phyloP scores from a whole-genome alignment of 1,140 invertebrate genomes.

The Samia ricini region DNA sequence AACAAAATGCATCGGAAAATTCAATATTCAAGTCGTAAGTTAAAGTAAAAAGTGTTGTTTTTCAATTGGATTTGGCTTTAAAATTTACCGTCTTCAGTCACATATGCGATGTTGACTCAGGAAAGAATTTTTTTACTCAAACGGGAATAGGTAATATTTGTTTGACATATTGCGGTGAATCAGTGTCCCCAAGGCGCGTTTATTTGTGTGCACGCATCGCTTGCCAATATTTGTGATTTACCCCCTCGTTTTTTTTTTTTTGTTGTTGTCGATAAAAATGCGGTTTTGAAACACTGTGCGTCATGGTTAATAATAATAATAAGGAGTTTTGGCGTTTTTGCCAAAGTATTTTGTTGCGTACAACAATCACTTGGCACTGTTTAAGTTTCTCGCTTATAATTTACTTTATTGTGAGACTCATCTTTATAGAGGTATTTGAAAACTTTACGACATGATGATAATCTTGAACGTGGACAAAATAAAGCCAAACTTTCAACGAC shows the following conservation, averaged over 20 bases:
- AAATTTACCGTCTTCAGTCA: conserved; percentile 9
- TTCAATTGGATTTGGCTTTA: conserved; percentile 28
- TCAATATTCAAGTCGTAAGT: too few species aligned
- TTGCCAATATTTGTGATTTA: conserved; percentile 65
- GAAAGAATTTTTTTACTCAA: conserved; percentile 44
- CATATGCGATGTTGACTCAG: conserved; percentile 38
- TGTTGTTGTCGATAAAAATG: conserved; percentile 25
- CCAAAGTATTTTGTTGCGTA: not conserved
- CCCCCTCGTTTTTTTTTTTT: conserved; percentile 41
- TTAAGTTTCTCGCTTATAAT: not conserved
- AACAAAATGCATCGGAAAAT: too few species aligned
- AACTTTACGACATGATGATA: not conserved
- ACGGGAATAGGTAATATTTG: conserved; percentile 50
- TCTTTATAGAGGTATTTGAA: not conserved
- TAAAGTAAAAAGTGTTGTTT: not conserved
- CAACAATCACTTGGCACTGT: not conserved
- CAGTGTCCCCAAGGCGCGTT: conserved; percentile 61
- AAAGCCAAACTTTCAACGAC: too few species aligned
- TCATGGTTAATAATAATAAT: not conserved
- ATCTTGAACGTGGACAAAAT: too few species aligned
- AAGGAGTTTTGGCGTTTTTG: conserved; percentile 16
- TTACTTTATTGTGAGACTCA: not conserved
- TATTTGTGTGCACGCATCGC: conserved; percentile 59
- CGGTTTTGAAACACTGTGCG: conserved; percentile 19
- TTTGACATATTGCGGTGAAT: conserved; percentile 61